Evolutionary conservation across 2,888 invertebrate species (phyloP).

Genomic region (Tenthredo mesomela): DNA sequence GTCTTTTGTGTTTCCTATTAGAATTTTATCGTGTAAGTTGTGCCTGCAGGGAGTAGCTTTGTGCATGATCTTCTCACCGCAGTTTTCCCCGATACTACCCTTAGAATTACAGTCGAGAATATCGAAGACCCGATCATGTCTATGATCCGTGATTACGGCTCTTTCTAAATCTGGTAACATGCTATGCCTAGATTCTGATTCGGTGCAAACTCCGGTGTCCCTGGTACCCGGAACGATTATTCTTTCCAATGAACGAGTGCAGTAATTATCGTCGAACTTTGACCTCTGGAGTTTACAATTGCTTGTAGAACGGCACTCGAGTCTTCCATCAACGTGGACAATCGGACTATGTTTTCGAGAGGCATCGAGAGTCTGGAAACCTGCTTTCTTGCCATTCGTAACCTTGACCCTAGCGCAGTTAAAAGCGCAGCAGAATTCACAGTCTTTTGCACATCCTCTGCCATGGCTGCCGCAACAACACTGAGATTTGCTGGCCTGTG

Average conservation of each 20-base stretch:
- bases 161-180: neutral
- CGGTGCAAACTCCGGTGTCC: neutral
- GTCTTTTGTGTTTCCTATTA: neutral
- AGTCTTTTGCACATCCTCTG: slow-evolving; percentile 39
- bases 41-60: neutral
- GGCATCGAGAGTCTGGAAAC: neutral
- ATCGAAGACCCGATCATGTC: neutral
- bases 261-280: neutral
- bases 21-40: neutral
- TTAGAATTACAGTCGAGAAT: neutral
- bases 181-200: neutral
- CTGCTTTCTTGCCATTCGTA: neutral
- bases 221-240: neutral
- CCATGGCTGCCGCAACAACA: slow-evolving; percentile 39
- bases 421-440: slow-evolving; percentile 42
- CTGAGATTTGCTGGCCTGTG: neutral
- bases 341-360: neutral
- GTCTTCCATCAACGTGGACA: neutral
- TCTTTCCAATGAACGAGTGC: neutral
- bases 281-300: neutral
- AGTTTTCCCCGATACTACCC: neutral
- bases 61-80: neutral
- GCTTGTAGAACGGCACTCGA: neutral
- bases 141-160: neutral
- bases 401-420: slow-evolving; percentile 13